A percentile compares a stretch with the other conserved stretches of the same genome.
These are phyloP conservation scores for Platichthys stellatus DNA, from an alignment of 2,113 vertebrate genomes.

Conservation along the genomic window DNA sequence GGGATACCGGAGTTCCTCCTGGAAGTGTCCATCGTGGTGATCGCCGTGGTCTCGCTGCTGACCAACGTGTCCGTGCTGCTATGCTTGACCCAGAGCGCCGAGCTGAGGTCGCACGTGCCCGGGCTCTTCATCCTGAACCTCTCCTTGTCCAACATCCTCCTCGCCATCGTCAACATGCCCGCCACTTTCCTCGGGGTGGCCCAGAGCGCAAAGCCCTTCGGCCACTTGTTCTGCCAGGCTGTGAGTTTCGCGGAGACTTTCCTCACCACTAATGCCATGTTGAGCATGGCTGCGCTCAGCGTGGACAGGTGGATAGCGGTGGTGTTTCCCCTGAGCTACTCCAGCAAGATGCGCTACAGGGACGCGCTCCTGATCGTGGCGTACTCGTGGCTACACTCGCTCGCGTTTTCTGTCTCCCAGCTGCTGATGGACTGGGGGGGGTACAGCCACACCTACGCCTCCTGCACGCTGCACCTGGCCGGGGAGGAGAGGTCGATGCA, in stretches of 20 bases:
- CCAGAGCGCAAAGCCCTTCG: constrained; percentile 71
- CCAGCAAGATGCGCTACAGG: constrained; percentile 85
- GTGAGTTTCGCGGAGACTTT: constrained; percentile 85
- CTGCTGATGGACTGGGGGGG: constrained; percentile 83
- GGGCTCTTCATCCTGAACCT: constrained; percentile 84
- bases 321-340: constrained; percentile 85
- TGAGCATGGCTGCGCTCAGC: constrained; percentile 87
- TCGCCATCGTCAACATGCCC: constrained; percentile 83
- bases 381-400: constrained; percentile 82
- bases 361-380: constrained; percentile 82
- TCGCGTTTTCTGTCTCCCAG: constrained; percentile 79
- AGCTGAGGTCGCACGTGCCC: constrained; percentile 82
- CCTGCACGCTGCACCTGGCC: constrained; percentile 82
- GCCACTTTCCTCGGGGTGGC: constrained; percentile 80
- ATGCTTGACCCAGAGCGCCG: constrained; percentile 83
- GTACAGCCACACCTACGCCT: constrained; percentile 82
- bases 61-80: constrained; percentile 84
- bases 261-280: constrained; percentile 81
- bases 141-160: constrained; percentile 85
- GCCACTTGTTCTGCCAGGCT: constrained; percentile 75
- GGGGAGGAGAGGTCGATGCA: constrained; percentile 62
- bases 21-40: constrained; percentile 80
- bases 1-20: constrained; percentile 80
- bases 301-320: constrained; percentile 86
- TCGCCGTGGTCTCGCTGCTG: constrained; percentile 79